phyloP scores from a whole-genome alignment of 2,797 vertebrate species.

The Pteronotus mesoamericanus region DNA sequence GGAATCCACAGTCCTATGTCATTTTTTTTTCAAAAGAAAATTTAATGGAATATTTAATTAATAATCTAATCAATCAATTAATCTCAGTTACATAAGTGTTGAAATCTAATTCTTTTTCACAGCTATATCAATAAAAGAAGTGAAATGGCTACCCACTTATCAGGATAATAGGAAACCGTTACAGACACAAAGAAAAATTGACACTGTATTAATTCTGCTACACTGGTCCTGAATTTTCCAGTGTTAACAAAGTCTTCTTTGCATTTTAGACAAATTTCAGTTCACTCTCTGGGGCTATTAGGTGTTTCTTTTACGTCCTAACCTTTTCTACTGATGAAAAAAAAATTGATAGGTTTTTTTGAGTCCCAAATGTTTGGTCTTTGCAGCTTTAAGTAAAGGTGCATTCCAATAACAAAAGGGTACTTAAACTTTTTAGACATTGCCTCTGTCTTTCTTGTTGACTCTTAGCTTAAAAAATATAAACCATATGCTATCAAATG shows the following conservation, averaged over 20 bases:
- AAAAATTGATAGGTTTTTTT: neutral
- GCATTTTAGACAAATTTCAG: constrained; percentile 49
- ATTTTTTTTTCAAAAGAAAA: constrained; percentile 78
- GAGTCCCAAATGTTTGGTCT: neutral
- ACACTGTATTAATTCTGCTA: constrained; percentile 77
- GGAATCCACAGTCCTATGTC: constrained; percentile 75
- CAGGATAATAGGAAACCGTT: constrained; percentile 74
- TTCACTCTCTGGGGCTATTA: constrained; percentile 26
- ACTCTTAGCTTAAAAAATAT: constrained; percentile 68
- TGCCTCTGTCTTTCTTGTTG: constrained; percentile 35
- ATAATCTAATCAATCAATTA: constrained; percentile 88
- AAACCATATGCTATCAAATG: constrained; percentile 71
- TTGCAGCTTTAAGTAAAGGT: constrained; percentile 24
- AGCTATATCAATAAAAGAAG: constrained; percentile 79
- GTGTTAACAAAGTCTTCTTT: constrained; percentile 57
- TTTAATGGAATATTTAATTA: constrained; percentile 87
- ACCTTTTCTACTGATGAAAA: neutral
- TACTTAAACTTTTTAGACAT: constrained; percentile 21
- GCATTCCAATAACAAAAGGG: neutral
- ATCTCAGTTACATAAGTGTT: constrained; percentile 81
- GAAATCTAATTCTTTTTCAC: constrained; percentile 82
- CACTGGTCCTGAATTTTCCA: constrained; percentile 41
- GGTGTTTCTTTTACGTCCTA: constrained; percentile 41
- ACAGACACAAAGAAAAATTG: constrained; percentile 76
- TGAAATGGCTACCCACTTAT: constrained; percentile 79